Evolutionary conservation across 2,797 vertebrate genomes (phyloP), one percentile per base, ranked within the genome.

Genomic region (Typhlichthys eigenmanni): DNA sequence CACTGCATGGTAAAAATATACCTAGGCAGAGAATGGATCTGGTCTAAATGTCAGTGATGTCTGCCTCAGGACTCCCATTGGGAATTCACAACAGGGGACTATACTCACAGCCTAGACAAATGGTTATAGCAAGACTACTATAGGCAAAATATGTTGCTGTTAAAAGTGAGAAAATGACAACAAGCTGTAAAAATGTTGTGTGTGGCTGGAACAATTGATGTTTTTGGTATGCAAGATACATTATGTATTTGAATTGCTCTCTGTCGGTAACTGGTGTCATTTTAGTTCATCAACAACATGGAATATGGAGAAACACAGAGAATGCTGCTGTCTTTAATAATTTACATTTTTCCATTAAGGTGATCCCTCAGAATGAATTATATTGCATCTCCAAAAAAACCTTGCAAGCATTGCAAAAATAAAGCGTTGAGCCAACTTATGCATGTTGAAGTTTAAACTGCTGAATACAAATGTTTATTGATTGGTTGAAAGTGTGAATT

Each of bases 51-150:
- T 64, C 75, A 69, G 61, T 58, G 32, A 14, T 64, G 66, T 69
- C 75, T 72, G 74, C 74, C 55, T 75, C 49, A 19, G 60, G 62
- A 64, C 62, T 51, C 3, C 68, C 63, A 58, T 63, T 49, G 65
- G 71, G 79, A 72, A 76, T 64, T 69, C 72, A 51, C 63, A 69
- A 63, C 66, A 68, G 69, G 58, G 47, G 69, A 63, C 68, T 49
- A 43, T 66, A 64, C 79, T 78, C 78, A 63, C 64, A 78, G 69
- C 55, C 43, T 50, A 64, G 46, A 77, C 78, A 84, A 83, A 84
- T 81, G 75, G 69, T 69, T 55, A 60, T 58, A 74, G 52, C 62
- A 63, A 68, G 73, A 75, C 62, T 72, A 60, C 70, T 64, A 65
- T 67, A 60, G 71, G 80, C 75, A 66, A 53, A 82, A 78, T 69